These are phyloP conservation scores for Camponotus fellah DNA, from an alignment of 2,888 invertebrate species.

Conservation along the genomic window DNA sequence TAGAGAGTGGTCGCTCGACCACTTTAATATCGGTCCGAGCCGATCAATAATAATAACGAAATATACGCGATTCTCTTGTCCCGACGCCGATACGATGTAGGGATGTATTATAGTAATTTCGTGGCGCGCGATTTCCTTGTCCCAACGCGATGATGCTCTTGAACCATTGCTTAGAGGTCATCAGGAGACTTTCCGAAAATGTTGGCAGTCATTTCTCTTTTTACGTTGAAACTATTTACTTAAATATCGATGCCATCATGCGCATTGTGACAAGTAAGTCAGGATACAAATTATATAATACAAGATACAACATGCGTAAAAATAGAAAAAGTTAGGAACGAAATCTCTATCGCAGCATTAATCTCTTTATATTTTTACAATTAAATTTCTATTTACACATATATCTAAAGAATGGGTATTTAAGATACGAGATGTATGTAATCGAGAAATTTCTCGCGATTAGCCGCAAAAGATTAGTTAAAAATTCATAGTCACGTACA, in stretches of 20 bases:
- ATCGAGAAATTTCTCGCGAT: background rate
- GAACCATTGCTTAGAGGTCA: conserved; percentile 50
- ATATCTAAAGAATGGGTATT: background rate
- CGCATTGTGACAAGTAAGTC: background rate
- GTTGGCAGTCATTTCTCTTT: conserved; percentile 8
- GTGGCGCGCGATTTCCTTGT: conserved; percentile 63
- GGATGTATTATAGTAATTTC: conserved; percentile 84
- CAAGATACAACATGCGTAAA: background rate
- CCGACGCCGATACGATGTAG: conserved; percentile 69
- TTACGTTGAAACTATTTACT: background rate
- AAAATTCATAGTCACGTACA: conserved; percentile 12
- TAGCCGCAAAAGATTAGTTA: background rate
- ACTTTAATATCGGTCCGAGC: conserved; percentile 82
- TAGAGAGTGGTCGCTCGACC: conserved; percentile 79
- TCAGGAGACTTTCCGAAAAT: conserved; percentile 3
- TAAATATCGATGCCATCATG: background rate
- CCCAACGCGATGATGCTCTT: conserved; percentile 27
- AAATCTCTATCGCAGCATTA: background rate
- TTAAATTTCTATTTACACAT: background rate
- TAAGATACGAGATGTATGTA: background rate
- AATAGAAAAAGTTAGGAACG: background rate
- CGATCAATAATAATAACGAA: conserved; percentile 85
- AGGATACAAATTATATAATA: background rate
- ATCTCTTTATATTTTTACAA: background rate
- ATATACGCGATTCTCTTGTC: conserved; percentile 79